Base-by-base conservation (phyloP, 2,888 invertebrate species). In the Sepiola atlantica region DNA sequence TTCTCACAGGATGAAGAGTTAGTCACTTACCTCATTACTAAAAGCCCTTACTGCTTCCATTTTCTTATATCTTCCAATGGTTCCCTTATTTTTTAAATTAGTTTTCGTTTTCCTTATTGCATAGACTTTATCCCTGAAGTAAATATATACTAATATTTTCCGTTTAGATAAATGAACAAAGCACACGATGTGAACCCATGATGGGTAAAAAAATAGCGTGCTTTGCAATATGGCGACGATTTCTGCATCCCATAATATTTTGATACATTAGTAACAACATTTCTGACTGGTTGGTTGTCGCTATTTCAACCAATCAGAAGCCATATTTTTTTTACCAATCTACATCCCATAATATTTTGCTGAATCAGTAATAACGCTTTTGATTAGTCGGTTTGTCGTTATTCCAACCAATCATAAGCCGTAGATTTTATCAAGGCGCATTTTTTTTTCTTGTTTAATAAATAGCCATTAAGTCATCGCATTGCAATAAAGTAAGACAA, bases 41-140 rank as follows among this genome's bases (percentile, higher is more conserved):
- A 99, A 99, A 96, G 98, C 98, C 98, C 98, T 98, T 94, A 99
- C 98, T 96, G 98, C 98, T 96, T 98, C 98, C 98, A 98, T 98
- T 6, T 20, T 95, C 92, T 24, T 32, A 92, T 92, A 35, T 92
- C n/a, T 21, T 54, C 24, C 45, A 54, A n/a, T 55, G 45, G 92
- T 32, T 32, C 14, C n/a, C 32, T 20, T 92, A 54, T 24, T 35
- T 21, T 35, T 35, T 8, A n/a, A 55, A n/a, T 92, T 91, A 20
- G 45, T 32, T 92, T 92, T n/a, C 54, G 55, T 45, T 92, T 92
- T 55, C 77, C 77, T 77, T 77, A 77, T 32, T 77, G n/a, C 2
- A 77, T 77, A 77, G n/a, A 77, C 77, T n/a, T 32, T 77, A 77
- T 77, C 14, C 16, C 77, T 77, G n/a, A 32, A 77, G 77, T 77